Base-by-base conservation (phyloP, 2,888 invertebrate species). In the Ornithoptera alexandrae region DNA sequence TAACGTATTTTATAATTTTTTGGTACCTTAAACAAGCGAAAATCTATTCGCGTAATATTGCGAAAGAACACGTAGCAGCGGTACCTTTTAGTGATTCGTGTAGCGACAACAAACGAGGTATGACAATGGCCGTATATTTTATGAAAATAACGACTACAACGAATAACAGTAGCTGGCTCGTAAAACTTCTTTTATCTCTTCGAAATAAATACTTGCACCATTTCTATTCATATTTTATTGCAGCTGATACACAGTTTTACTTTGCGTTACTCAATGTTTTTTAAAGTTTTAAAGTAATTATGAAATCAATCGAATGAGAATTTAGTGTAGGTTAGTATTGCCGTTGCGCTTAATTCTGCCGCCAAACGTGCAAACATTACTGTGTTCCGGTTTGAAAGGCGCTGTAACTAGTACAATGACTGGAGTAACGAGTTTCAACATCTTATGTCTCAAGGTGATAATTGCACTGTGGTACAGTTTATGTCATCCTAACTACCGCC, bases 51-150 rank as follows among this genome's bases (percentile, higher is more conserved):
- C 30, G 59, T 50, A 59, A 64, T 60, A 68, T 64, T 58, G 36
- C 64, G 20, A 61, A 69, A 62, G 50, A 62, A 58, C 36, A 58
- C 65, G 65, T 50, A 62, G 65, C 18, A 58, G 46, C 61, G 30
- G 56, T 61, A 65, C 61, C 69, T 57, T 57, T 39, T 59, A 57
- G 62, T 62, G 65, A 65, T 69, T 78, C 79, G 81, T 81, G 80
- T 78, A 73, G 77, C 81, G 79, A 82, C 81, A 83, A 85, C 84
- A 83, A 81, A 76, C 75, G 74, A 76, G 78, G 76, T 78, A 81
- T 80, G 79, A 79, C 81, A 76, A 75, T 74, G 78, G 80, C 79
- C 75, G 79, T 80, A 81, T 84, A 83, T 82, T 84, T 82, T 79
- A 80, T 79, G 70, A 79, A 84, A 83, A 76, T 84, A 82, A 73